Percentiles rank a stretch among this genome's conserved stretches.
Conservation (phyloP, 2,888 invertebrate species). For the Rotaria macrura region DNA sequence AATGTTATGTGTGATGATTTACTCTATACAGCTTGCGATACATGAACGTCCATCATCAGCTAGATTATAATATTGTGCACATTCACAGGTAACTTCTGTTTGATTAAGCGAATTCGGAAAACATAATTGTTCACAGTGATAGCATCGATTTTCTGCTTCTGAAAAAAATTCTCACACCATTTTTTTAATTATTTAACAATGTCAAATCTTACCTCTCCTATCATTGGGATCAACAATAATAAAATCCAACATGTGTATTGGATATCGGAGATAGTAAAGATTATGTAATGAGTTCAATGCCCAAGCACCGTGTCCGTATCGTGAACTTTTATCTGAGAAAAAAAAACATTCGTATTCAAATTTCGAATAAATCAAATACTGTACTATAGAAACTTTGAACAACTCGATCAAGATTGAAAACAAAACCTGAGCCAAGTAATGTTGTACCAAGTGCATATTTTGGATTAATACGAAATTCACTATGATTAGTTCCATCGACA, state of each 20-base stretch:
- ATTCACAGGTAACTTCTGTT: not conserved
- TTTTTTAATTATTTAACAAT: not conserved
- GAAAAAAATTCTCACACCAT: not conserved
- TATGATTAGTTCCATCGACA: not conserved
- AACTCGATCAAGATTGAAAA: not conserved
- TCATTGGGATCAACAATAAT: not conserved
- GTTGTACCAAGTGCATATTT: not conserved
- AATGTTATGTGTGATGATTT: not conserved
- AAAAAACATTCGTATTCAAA: not conserved
- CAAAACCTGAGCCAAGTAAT: not conserved
- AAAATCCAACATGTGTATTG: not conserved
- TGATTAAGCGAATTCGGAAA: not conserved
- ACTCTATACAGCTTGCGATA: not conserved
- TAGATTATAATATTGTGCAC: slow-evolving; percentile 6
- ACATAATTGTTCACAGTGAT: slow-evolving; percentile 17
- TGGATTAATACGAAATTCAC: not conserved
- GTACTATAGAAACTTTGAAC: not conserved
- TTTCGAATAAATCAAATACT: not conserved
- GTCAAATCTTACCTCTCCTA: not conserved
- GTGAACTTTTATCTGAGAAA: not conserved
- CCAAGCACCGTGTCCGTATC: not conserved
- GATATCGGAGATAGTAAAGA: not conserved
- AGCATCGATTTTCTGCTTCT: not conserved
- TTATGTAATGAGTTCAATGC: not conserved
- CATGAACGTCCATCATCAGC: not conserved